phyloP scores from a whole-genome alignment of 2,888 invertebrate genomes.

The Drosophila eohydei region DNA sequence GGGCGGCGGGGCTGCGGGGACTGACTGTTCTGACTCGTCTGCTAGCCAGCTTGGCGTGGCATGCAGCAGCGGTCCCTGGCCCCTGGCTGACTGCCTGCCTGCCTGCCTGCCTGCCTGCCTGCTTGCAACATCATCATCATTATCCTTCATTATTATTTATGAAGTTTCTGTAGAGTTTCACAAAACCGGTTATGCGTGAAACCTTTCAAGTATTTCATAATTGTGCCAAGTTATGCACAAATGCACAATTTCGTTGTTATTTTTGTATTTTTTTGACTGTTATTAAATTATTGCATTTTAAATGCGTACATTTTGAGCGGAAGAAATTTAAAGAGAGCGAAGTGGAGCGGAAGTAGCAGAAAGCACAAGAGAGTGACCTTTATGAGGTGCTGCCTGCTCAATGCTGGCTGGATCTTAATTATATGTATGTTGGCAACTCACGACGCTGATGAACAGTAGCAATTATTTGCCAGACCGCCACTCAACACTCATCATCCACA shows the following conservation, averaged over 20 bases:
- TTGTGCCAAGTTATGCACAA: constrained; percentile 77
- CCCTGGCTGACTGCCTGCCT: constrained; percentile 32
- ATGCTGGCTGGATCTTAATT: constrained; percentile 63
- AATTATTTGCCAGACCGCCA: constrained; percentile 76
- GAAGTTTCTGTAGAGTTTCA: constrained; percentile 46
- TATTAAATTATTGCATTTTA: constrained; percentile 81
- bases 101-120: constrained; percentile 31
- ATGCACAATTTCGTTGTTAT: constrained; percentile 39
- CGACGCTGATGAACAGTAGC: constrained; percentile 73
- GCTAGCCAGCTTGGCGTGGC: constrained; percentile 58
- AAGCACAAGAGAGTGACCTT: constrained; percentile 50
- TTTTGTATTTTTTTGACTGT: constrained; percentile 52
- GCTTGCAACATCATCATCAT: constrained; percentile 71
- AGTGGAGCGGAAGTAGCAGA: constrained; percentile 6
- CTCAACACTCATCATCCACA: constrained; percentile 64
- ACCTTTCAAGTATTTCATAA: constrained; percentile 78
- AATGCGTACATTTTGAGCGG: constrained; percentile 38
- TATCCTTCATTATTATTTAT: constrained; percentile 80
- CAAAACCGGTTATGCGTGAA: constrained; percentile 55
- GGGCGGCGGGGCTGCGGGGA: too few species aligned
- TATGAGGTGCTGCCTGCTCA: constrained; percentile 31
- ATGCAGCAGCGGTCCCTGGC: constrained; percentile 14
- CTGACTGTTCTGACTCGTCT: constrained; percentile 3
- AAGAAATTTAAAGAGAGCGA: constrained; percentile 5
- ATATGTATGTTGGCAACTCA: constrained; percentile 69